Evolutionary conservation across 2,888 invertebrate species (phyloP), one percentile per base, ranked within the genome.

Genomic region (Piscicola geometra): DNA sequence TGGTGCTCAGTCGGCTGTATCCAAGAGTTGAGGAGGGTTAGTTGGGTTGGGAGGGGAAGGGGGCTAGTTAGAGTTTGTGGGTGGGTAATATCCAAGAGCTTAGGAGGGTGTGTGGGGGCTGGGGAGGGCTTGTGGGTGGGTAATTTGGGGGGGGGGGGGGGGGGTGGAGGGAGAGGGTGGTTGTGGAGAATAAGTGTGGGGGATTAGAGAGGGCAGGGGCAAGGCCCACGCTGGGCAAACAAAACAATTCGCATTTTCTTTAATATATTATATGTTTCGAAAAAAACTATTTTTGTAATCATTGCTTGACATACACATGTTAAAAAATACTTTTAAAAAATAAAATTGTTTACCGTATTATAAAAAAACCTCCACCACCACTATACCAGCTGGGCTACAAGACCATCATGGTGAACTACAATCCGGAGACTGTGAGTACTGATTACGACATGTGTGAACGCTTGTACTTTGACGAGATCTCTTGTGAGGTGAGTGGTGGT

Each of bases 361-460:
- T n/a, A n/a, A n/a, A n/a, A n/a, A n/a, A n/a, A n/a, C n/a, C n/a
- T n/a, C n/a, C n/a, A n/a, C 18, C 33, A 67, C 32, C 67, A n/a
- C 28, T 30, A 30, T 32, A 77, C 70, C 78, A 86, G 84, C 89
- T 96, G 77, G 91, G 91, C 0, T 90, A 90, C 80, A 92, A 93
- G 81, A 98, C 98, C 0, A 93, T 99, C 41, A 99, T 99, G 97
- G 90, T 99, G 0, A 99, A 99, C 86, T 99, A 94, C 84, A 99
- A 99, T 86, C 99, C 99, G 0, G 99, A 99, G 87, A 99, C 99
- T 0, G 99, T 99, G 1, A 96, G 96, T 85, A 99, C 99, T 0
- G 99, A 99, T 86, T 99, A 99, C 83, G 99, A 99, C 82, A 97
- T 99, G 93, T 97, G 97, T 82, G 96, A 99, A 86, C 88, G 97